phyloP scores from a whole-genome alignment of 2,113 vertebrate genomes.

The Pterocles burchelli region DNA sequence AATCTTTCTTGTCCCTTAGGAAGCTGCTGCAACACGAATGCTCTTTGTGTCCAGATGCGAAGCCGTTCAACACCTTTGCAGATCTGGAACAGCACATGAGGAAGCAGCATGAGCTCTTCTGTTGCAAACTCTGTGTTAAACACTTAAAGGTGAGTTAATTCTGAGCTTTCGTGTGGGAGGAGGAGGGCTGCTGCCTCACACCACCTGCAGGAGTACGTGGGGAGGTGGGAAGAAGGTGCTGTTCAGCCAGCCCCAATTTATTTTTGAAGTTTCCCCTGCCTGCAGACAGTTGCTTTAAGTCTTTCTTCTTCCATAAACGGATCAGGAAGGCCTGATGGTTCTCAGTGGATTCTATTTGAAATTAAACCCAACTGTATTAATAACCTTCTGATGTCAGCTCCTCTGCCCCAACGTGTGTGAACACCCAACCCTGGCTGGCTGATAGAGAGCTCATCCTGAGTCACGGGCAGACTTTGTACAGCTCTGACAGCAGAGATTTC shows the following conservation, averaged over 20 bases:
- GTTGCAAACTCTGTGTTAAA: conserved; percentile 93
- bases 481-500: background rate
- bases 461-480: background rate
- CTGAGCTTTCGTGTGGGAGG: background rate
- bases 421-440: background rate
- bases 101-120: conserved; percentile 95
- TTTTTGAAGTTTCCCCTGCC: background rate
- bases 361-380: background rate
- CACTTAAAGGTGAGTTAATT: conserved; percentile 86
- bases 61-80: conserved; percentile 87
- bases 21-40: conserved; percentile 90
- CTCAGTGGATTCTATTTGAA: background rate
- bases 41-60: conserved; percentile 82
- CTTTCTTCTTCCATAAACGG: background rate
- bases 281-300: background rate
- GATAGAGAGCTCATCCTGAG: background rate
- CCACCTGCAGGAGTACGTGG: background rate
- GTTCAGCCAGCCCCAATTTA: background rate
- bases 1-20: conserved; percentile 69
- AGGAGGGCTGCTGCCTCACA: fast-evolving
- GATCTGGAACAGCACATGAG: conserved; percentile 98
- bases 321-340: background rate
- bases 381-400: background rate
- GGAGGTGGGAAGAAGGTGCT: background rate
- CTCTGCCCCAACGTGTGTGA: background rate